These are phyloP conservation scores for Entomobrya proxima DNA, from an alignment of 2,888 invertebrate species.

Conservation along the genomic window DNA sequence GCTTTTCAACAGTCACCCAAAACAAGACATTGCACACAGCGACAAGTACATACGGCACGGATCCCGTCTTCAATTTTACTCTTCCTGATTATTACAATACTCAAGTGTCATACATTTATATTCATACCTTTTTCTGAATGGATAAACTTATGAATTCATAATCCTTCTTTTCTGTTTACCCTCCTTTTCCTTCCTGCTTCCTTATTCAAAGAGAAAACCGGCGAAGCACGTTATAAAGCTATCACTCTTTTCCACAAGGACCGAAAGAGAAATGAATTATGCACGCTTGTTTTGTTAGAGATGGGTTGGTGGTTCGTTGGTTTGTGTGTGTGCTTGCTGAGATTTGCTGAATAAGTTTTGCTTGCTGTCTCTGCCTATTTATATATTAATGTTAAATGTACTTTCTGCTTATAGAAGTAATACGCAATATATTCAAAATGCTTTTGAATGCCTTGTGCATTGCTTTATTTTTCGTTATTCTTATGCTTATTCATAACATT, in stretches of 20 bases:
- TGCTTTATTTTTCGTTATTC: conserved; percentile 6
- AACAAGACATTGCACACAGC: not conserved
- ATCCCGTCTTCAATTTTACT: conserved; percentile 48
- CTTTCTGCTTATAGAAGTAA: not conserved
- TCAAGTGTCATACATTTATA: conserved; percentile 65
- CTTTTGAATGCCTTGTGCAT: not conserved
- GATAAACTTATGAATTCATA: conserved; percentile 67
- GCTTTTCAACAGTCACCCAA: not conserved
- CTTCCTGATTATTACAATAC: conserved; percentile 58
- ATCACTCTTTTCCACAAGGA: conserved; percentile 65
- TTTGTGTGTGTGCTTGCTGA: conserved; percentile 13
- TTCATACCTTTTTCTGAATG: conserved; percentile 67
- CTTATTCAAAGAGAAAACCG: conserved; percentile 47
- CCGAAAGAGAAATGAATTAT: conserved; percentile 63
- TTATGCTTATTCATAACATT: conserved; percentile 42
- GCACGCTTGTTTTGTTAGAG: conserved; percentile 61
- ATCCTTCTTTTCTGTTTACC: conserved; percentile 60
- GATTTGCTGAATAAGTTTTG: conserved; percentile 7
- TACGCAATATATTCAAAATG: not conserved
- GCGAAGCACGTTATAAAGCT: conserved; percentile 62
- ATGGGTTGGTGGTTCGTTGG: conserved; percentile 18
- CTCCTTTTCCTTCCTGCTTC: conserved; percentile 22
- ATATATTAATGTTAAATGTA: not conserved
- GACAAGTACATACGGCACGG: not conserved
- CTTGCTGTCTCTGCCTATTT: not conserved